Percentiles rank a stretch among this genome's conserved stretches.
Evolutionary conservation across 2,888 invertebrate genomes (phyloP).

Genomic region (Brachyptera risi): DNA sequence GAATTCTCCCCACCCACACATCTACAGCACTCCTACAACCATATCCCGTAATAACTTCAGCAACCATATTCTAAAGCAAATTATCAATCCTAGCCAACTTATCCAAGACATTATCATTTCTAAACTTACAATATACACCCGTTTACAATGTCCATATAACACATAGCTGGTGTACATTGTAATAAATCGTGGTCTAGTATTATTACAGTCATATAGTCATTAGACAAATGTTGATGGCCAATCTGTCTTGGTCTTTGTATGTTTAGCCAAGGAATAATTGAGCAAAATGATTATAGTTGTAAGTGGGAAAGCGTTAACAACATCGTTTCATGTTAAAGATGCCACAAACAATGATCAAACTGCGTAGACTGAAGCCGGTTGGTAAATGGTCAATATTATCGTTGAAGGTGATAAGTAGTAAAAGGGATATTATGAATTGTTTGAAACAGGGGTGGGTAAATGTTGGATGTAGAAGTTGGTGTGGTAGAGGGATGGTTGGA

Average conservation of each 20-base stretch:
- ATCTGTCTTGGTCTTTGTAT: background rate
- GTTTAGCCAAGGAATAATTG: background rate
- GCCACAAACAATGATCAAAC: slow-evolving; percentile 3
- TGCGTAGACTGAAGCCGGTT: background rate
- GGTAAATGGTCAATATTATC: slow-evolving; percentile 1
- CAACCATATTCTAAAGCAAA: no score
- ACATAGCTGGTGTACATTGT: background rate
- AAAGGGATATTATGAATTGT: background rate
- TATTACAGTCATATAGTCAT: background rate
- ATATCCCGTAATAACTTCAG: no score
- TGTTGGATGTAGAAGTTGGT: no score
- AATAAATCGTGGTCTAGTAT: background rate
- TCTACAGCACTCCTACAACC: no score
- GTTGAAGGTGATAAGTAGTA: no score
- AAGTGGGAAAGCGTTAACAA: background rate
- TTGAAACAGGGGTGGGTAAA: background rate
- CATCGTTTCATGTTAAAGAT: background rate
- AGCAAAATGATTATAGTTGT: background rate
- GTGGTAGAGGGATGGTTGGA: no score
- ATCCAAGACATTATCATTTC: no score
- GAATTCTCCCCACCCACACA: no score
- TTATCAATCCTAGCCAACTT: no score
- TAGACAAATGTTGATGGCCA: background rate
- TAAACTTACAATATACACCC: no score
- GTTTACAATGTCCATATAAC: no score